Conservation (phyloP, 2,113 vertebrate species). For the Tiliqua scincoides region DNA sequence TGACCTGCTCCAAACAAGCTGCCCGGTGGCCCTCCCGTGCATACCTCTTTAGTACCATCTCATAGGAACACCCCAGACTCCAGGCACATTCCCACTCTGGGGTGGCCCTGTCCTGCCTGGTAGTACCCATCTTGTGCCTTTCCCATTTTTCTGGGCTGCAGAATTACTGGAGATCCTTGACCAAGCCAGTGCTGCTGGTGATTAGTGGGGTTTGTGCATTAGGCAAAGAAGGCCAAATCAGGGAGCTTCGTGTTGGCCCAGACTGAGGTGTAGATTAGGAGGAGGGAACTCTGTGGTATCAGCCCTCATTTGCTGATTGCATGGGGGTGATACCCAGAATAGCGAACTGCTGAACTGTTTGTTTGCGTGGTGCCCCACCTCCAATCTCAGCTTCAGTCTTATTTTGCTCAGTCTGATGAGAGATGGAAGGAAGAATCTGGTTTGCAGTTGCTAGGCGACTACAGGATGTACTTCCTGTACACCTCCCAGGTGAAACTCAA, state of each 20-base stretch:
- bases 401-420: not conserved
- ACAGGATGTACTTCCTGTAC: not conserved
- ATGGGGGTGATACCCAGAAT: not conserved
- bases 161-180: not conserved
- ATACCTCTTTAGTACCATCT: not conserved
- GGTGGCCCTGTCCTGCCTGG: not conserved
- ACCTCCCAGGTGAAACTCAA: not conserved
- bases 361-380: not conserved
- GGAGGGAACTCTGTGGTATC: not conserved
- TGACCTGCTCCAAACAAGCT: not conserved
- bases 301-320: not conserved
- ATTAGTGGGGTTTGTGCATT: not conserved
- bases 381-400: not conserved
- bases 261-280: not conserved
- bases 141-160: not conserved
- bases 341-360: not conserved
- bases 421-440: not conserved
- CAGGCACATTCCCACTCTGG: not conserved
- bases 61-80: not conserved
- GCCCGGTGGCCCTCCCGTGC: not conserved
- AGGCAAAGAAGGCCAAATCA: not conserved
- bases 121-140: slow-evolving; percentile 23
- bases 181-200: not conserved
- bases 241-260: not conserved
- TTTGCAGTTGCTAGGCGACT: not conserved